These are phyloP conservation scores for Paramuricea clavata DNA, from an alignment of 92 coral and sea anemone species.

Conservation along the genomic window DNA sequence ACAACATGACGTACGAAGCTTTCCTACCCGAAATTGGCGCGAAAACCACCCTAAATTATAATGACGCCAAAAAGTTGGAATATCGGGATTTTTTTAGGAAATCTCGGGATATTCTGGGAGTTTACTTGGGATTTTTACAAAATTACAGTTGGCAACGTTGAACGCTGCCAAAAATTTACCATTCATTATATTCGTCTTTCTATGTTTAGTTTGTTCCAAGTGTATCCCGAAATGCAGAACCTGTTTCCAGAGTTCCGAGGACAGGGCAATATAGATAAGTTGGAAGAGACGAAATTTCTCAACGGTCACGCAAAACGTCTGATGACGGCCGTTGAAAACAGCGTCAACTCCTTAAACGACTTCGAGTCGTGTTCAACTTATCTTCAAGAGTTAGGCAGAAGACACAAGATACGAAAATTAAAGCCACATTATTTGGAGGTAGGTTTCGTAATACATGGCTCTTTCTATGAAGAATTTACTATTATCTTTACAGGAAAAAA, in stretches of 20 bases:
- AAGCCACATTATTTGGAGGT: constrained; percentile 85
- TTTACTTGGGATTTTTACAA: too few relatives aligned
- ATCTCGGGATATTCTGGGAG: too few relatives aligned
- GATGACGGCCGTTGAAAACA: constrained; percentile 89
- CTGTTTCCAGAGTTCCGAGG: constrained; percentile 87
- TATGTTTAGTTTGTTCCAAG: constrained; percentile 71
- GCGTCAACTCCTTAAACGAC: constrained; percentile 80
- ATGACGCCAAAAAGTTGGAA: too few relatives aligned
- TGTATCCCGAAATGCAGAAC: constrained; percentile 79
- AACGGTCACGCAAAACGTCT: constrained; percentile 88
- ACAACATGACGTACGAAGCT: too few relatives aligned
- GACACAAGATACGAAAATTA: constrained; percentile 79
- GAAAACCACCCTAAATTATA: too few relatives aligned
- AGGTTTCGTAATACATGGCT: constrained; percentile 26
- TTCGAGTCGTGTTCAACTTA: constrained; percentile 75
- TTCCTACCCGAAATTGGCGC: too few relatives aligned
- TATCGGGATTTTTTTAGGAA: too few relatives aligned
- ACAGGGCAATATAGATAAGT: constrained; percentile 59
- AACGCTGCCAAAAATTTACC: too few relatives aligned
- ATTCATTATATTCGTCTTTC: neutral
- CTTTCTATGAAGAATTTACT: too few relatives aligned
- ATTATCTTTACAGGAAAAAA: too few relatives aligned
- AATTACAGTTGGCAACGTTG: too few relatives aligned
- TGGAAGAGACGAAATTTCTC: constrained; percentile 72
- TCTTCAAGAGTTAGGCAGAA: constrained; percentile 86